phyloP scores from a whole-genome alignment of 2,797 vertebrate species.

The Sebastes kiyomatsui region DNA sequence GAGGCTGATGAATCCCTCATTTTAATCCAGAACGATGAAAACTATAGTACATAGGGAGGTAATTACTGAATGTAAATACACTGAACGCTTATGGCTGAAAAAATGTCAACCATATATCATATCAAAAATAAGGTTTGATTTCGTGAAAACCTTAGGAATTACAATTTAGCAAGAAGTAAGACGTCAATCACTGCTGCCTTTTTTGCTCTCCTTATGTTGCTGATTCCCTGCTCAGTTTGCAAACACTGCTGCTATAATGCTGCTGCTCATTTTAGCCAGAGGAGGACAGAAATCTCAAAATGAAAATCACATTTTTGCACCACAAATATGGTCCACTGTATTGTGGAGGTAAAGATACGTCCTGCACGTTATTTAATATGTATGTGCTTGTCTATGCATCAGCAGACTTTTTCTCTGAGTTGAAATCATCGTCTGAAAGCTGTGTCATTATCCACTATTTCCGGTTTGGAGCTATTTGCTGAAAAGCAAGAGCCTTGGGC shows the following conservation, averaged over 20 bases:
- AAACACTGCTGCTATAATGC: neutral
- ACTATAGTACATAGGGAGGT: neutral
- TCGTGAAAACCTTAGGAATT: neutral
- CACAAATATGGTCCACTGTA: neutral
- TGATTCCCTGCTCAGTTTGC: neutral
- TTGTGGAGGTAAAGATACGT: neutral
- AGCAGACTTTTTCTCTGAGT: neutral
- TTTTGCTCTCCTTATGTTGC: neutral
- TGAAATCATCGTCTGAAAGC: neutral
- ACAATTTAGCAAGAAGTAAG: neutral
- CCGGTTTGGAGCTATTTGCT: neutral
- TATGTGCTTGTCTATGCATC: neutral
- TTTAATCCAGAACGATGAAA: neutral
- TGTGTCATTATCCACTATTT: neutral
- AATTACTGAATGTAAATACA: neutral
- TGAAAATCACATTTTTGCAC: neutral
- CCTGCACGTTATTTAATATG: neutral
- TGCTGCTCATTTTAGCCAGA: neutral
- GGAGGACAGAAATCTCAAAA: neutral
- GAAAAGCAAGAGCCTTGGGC: constrained; percentile 15
- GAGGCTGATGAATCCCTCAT: neutral
- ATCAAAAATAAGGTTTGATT: neutral
- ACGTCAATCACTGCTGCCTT: neutral
- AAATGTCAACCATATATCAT: neutral
- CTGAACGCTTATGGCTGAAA: neutral